These are phyloP conservation scores for Achlya flavicornis DNA, from an alignment of 2,888 invertebrate species.

Conservation along the genomic window DNA sequence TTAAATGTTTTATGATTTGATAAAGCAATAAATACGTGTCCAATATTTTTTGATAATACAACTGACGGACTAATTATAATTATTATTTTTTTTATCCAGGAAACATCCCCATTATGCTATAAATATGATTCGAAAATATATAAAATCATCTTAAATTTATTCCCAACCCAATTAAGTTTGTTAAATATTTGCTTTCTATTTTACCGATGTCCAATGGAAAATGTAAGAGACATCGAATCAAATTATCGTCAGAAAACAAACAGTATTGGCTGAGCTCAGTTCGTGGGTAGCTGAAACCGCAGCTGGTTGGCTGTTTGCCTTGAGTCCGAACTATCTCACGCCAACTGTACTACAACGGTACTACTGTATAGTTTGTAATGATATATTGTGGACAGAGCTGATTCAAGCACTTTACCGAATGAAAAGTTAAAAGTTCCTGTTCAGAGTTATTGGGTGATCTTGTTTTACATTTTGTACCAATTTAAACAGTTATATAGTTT, in stretches of 20 bases:
- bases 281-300: constrained; percentile 26
- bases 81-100: too few relatives aligned
- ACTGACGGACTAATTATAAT: too few relatives aligned
- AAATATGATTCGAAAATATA: too few relatives aligned
- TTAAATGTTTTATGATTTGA: too few relatives aligned
- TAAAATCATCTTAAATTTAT: background rate
- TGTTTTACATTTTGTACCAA: constrained; percentile 14
- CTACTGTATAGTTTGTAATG: constrained; percentile 9
- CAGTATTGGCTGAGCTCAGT: constrained; percentile 16
- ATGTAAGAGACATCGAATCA: constrained; percentile 1
- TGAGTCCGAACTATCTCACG: constrained; percentile 18
- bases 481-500: constrained; percentile 16
- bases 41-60: too few relatives aligned
- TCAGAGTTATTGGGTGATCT: constrained; percentile 12
- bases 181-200: too few relatives aligned
- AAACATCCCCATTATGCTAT: too few relatives aligned
- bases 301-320: constrained; percentile 24
- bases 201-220: background rate
- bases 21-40: too few relatives aligned
- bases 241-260: background rate
- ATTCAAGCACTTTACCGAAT: constrained; percentile 29
- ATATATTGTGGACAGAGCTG: constrained; percentile 18
- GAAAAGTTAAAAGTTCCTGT: constrained; percentile 19
- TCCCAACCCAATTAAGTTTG: background rate
- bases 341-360: constrained; percentile 15